Percentiles rank a stretch among this genome's conserved stretches.
These are phyloP conservation scores for Anthonomus grandis DNA, from an alignment of 1,140 invertebrate genomes.

Conservation along the genomic window DNA sequence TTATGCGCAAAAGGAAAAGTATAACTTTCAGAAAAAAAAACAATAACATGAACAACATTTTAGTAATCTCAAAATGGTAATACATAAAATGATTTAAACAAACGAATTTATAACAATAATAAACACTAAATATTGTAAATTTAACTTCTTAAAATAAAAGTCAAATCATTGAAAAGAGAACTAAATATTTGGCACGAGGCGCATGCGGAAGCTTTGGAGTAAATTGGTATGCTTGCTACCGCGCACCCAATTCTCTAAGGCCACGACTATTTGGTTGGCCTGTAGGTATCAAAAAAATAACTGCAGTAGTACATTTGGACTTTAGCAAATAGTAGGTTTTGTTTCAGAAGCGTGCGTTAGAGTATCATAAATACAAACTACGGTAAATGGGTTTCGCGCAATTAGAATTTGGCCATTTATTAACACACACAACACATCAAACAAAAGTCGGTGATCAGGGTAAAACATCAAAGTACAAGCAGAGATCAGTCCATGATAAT, in stretches of 20 bases:
- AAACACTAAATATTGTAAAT: too few species aligned
- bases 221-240: too few species aligned
- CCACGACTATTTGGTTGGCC: too few species aligned
- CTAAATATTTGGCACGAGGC: too few species aligned
- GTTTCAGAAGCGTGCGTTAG: conserved; percentile 1
- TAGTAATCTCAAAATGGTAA: too few species aligned
- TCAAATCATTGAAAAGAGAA: too few species aligned
- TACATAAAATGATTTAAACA: too few species aligned
- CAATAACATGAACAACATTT: too few species aligned
- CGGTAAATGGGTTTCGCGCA: conserved; percentile 2
- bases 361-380: conserved; percentile 4
- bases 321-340: conserved; percentile 5
- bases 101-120: too few species aligned
- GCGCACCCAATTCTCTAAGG: too few species aligned
- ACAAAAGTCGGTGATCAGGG: background rate
- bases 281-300: conserved; percentile 4
- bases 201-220: too few species aligned
- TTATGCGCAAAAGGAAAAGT: background rate
- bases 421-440: background rate
- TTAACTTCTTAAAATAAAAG: too few species aligned
- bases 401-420: conserved; percentile 6
- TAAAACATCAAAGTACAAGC: background rate
- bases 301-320: conserved; percentile 1
- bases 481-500: background rate
- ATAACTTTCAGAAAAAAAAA: background rate